Evolutionary conservation across 2,113 vertebrate species (phyloP).

Genomic region (Mobula hypostoma): DNA sequence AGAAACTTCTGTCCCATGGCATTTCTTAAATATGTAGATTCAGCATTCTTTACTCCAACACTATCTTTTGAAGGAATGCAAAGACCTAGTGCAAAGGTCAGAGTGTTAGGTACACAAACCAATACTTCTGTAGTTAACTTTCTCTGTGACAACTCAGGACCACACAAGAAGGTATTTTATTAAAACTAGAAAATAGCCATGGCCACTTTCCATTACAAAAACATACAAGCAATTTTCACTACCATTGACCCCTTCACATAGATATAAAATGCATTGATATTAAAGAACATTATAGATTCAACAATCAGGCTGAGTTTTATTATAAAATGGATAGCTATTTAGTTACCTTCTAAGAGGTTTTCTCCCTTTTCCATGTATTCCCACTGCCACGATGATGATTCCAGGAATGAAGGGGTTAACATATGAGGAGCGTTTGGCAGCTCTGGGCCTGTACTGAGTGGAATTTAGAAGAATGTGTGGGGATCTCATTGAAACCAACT

Average conservation of each 20-base stretch:
- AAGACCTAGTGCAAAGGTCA: background rate
- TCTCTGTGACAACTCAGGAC: background rate
- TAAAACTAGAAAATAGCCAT: background rate
- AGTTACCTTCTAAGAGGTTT: background rate
- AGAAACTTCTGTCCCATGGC: background rate
- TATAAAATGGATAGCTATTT: background rate
- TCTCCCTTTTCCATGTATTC: background rate
- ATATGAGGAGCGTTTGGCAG: too few relatives aligned
- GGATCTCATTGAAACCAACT: too few relatives aligned
- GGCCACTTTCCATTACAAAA: background rate
- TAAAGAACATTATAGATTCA: background rate
- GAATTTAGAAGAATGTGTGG: too few relatives aligned
- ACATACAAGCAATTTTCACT: background rate
- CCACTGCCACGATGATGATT: too few relatives aligned
- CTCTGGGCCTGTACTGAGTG: too few relatives aligned
- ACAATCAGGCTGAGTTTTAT: background rate
- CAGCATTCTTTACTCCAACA: slow-evolving; percentile 1
- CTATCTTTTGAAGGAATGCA: background rate
- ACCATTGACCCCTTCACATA: background rate
- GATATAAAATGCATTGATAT: background rate
- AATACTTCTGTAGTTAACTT: background rate
- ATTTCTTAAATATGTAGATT: background rate
- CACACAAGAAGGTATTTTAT: background rate
- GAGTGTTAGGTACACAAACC: background rate
- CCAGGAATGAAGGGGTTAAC: too few relatives aligned